Percentiles rank a stretch among this genome's conserved stretches.
Evolutionary conservation across 2,888 invertebrate species (phyloP).

Genomic region (Apodemia zela): DNA sequence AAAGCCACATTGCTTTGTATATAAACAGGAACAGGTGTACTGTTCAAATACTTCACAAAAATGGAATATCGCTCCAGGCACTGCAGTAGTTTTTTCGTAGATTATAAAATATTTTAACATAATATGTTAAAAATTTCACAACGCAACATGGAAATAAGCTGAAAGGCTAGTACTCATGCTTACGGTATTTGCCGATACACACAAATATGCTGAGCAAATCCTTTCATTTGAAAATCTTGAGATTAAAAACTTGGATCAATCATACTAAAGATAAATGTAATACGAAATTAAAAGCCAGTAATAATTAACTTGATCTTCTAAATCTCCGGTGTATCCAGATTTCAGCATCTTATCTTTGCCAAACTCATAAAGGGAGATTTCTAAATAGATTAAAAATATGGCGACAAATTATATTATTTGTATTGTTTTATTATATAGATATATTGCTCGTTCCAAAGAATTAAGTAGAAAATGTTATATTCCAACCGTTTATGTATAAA

Average conservation of each 20-base stretch:
- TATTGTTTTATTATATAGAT: too few relatives aligned
- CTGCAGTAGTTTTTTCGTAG: constrained; percentile 45
- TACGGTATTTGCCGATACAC: constrained; percentile 59
- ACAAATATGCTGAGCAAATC: constrained; percentile 72
- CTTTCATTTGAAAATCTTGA: constrained; percentile 45
- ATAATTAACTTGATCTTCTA: too few relatives aligned
- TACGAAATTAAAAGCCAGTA: too few relatives aligned
- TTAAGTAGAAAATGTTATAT: too few relatives aligned
- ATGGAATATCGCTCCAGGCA: constrained; percentile 63
- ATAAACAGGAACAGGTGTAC: constrained; percentile 56
- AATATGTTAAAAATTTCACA: constrained; percentile 45
- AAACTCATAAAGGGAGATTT: too few relatives aligned
- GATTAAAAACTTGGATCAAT: constrained; percentile 23
- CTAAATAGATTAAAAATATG: too few relatives aligned
- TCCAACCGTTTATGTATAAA: too few relatives aligned
- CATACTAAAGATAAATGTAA: not conserved
- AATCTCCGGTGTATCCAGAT: too few relatives aligned
- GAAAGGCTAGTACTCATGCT: constrained; percentile 63
- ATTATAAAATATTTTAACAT: constrained; percentile 40
- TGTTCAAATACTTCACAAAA: constrained; percentile 56
- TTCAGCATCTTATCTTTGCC: too few relatives aligned
- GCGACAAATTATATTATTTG: too few relatives aligned
- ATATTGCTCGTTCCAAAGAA: too few relatives aligned
- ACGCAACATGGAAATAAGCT: constrained; percentile 39
- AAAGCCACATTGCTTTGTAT: constrained; percentile 65